phyloP scores from a whole-genome alignment of 2,888 invertebrate species.

The Apeira syringaria region DNA sequence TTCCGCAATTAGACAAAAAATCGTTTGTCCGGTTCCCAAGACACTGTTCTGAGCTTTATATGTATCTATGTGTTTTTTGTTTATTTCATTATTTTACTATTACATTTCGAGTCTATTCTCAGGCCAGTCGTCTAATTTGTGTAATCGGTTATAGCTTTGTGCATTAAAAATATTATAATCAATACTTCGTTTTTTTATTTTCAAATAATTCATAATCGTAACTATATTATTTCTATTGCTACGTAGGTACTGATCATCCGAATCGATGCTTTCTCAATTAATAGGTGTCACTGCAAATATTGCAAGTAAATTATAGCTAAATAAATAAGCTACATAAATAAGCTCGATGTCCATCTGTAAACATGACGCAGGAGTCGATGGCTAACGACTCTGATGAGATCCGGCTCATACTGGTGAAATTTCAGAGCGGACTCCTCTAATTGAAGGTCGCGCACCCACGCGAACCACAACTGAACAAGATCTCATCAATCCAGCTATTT shows the following conservation, averaged over 20 bases:
- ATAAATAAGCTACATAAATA: conserved; percentile 40
- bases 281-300: conserved; percentile 37
- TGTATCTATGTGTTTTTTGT: too few species aligned
- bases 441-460: conserved; percentile 72
- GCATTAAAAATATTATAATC: too few species aligned
- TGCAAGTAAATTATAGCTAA: too few species aligned
- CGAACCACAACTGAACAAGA: conserved; percentile 50
- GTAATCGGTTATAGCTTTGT: too few species aligned
- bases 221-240: conserved; percentile 6
- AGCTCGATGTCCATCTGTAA: conserved; percentile 50
- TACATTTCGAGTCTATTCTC: too few species aligned
- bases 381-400: conserved; percentile 41
- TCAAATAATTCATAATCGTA: too few species aligned
- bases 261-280: conserved; percentile 38
- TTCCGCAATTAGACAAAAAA: too few species aligned
- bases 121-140: too few species aligned
- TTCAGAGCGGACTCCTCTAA: conserved; percentile 53
- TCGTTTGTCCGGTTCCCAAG: too few species aligned
- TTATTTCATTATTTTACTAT: too few species aligned
- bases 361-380: conserved; percentile 38
- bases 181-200: too few species aligned
- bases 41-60: too few species aligned
- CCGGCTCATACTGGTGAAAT: conserved; percentile 52
- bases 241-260: not conserved
- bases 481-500: conserved; percentile 62